Percentiles rank a stretch among this genome's conserved stretches.
Evolutionary conservation across 2,797 vertebrate genomes (phyloP).

Genomic region (Spheniscus humboldti): DNA sequence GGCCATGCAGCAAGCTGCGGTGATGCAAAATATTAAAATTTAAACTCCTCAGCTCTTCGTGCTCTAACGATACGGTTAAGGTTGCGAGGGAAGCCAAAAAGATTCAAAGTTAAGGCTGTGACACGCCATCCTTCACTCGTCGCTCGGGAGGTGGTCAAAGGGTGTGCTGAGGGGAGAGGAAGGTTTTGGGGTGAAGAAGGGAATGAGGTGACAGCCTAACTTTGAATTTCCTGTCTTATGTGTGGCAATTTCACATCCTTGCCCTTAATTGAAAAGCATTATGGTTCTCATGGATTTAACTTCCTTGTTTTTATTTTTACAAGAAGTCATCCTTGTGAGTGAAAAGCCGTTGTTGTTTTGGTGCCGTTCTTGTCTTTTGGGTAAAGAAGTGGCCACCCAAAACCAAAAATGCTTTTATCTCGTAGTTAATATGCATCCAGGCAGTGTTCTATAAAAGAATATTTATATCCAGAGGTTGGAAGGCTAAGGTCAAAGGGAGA

Average conservation of each 20-base stretch:
- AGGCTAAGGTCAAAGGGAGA: not conserved
- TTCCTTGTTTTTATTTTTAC: constrained; percentile 63
- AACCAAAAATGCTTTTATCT: not conserved
- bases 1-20: not conserved
- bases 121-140: constrained; percentile 36
- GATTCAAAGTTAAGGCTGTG: constrained; percentile 60
- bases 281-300: constrained; percentile 55
- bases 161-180: not conserved
- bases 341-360: not conserved
- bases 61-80: constrained; percentile 2
- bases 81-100: constrained; percentile 27
- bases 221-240: constrained; percentile 44
- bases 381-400: not conserved
- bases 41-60: constrained; percentile 34
- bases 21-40: constrained; percentile 52
- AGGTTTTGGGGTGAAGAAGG: not conserved
- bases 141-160: not conserved
- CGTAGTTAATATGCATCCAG: not conserved
- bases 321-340: constrained; percentile 24
- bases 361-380: constrained; percentile 25
- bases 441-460: not conserved
- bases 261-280: constrained; percentile 30
- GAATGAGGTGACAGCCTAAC: constrained; percentile 31
- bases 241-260: constrained; percentile 36
- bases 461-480: not conserved